Conservation (phyloP, 2,797 vertebrate species). For the Acanthiza pusilla region DNA sequence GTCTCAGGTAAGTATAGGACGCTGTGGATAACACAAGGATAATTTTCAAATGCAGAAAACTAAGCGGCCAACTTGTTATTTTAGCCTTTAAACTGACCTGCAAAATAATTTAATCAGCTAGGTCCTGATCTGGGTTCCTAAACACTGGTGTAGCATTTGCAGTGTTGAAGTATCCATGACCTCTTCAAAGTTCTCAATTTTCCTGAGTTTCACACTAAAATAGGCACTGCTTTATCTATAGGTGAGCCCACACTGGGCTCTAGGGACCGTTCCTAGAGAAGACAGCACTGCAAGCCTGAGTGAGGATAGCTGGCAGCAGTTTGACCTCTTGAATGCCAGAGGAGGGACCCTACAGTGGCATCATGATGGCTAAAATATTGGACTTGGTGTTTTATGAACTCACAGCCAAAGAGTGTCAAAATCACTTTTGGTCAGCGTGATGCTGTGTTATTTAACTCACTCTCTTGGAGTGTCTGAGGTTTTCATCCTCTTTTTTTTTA, state of each 20-base stretch:
- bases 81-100: not conserved
- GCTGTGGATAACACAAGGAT: not conserved
- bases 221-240: not conserved
- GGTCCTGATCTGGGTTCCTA: not conserved
- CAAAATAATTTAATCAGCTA: not conserved
- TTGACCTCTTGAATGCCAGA: no score
- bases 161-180: not conserved
- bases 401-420: not conserved
- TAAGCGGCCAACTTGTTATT: not conserved
- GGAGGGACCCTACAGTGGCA: not conserved
- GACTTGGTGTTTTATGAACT: not conserved
- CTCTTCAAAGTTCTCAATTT: not conserved
- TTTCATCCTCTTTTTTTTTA: not conserved
- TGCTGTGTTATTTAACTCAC: not conserved
- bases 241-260: not conserved
- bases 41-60: not conserved
- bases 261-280: not conserved
- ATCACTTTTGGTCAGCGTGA: not conserved
- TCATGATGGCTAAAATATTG: not conserved
- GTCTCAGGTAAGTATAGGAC: not conserved
- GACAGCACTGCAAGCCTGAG: fast-evolving
- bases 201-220: not conserved
- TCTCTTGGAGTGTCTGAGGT: not conserved
- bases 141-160: not conserved
- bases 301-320: not conserved